Conservation (phyloP, 2,797 vertebrate species). For the Tragelaphus oryx region DNA sequence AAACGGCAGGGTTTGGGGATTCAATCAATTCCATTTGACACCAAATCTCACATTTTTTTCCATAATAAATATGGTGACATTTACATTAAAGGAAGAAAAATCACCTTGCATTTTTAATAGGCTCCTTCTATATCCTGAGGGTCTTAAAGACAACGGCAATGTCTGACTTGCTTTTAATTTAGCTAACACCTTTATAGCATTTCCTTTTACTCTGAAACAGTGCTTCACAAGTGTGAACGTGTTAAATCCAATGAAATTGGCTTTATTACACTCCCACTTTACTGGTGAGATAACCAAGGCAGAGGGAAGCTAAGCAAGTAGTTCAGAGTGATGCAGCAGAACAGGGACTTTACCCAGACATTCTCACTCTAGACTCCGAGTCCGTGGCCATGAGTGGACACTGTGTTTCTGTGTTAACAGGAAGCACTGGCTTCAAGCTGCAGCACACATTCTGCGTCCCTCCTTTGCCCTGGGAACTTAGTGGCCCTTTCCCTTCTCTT, state of each 20-base stretch:
- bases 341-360: neutral
- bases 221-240: neutral
- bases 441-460: conserved; percentile 36
- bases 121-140: neutral
- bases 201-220: neutral
- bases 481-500: conserved; percentile 57
- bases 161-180: neutral
- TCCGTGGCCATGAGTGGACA: neutral
- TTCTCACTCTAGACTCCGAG: neutral
- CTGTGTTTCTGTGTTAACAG: neutral
- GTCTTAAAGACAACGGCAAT: neutral
- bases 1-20: neutral
- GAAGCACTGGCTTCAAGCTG: conserved; percentile 48
- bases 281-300: neutral
- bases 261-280: neutral
- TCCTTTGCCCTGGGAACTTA: conserved; percentile 62
- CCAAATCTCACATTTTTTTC: neutral
- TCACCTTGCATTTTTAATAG: neutral
- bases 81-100: neutral
- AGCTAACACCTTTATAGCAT: neutral
- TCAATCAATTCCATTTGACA: neutral
- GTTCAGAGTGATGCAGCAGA: neutral
- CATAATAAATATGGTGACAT: neutral
- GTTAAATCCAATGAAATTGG: neutral
- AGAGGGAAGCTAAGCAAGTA: neutral